phyloP scores from a whole-genome alignment of 2,888 invertebrate species.

The Perithous albicinctus region DNA sequence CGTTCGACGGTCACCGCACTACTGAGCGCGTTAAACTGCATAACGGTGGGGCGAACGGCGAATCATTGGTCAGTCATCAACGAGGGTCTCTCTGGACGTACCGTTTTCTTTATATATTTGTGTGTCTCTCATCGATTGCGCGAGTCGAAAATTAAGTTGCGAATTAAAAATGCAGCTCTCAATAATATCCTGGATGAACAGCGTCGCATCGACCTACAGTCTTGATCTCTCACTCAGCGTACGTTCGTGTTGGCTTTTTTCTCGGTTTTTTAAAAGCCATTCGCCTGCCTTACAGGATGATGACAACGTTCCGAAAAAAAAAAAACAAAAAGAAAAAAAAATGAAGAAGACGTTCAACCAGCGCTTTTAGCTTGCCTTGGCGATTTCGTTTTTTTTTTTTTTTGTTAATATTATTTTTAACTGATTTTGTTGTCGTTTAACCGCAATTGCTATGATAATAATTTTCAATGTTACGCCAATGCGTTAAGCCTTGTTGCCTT shows the following conservation, averaged over 20 bases:
- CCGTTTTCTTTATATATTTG: slow-evolving; percentile 7
- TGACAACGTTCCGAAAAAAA: not conserved
- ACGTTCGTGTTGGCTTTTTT: slow-evolving; percentile 47
- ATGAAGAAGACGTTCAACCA: slow-evolving; percentile 4
- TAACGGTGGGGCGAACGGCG: not conserved
- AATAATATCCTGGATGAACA: slow-evolving; percentile 74
- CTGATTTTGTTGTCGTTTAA: slow-evolving; percentile 35
- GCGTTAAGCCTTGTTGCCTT: slow-evolving; percentile 21
- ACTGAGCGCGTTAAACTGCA: not conserved
- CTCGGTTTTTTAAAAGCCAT: not conserved
- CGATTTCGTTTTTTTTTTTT: slow-evolving; percentile 44
- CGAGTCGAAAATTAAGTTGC: not conserved
- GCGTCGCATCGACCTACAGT: slow-evolving; percentile 69
- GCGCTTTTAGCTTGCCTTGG: slow-evolving; percentile 53
- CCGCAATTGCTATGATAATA: slow-evolving; percentile 44
- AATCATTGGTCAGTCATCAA: slow-evolving; percentile 17
- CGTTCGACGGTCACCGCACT: slow-evolving; percentile 18
- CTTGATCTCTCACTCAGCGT: slow-evolving; percentile 69
- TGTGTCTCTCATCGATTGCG: not conserved
- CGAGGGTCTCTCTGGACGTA: not conserved
- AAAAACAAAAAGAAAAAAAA: no score
- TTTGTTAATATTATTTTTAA: slow-evolving; percentile 19
- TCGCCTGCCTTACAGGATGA: not conserved
- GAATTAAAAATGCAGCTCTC: slow-evolving; percentile 74
- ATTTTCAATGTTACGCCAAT: slow-evolving; percentile 42